A percentile compares a stretch with the other conserved stretches of the same genome.
These are phyloP conservation scores for Phylloscopus trochilus DNA, from an alignment of 2,113 vertebrate genomes.

Conservation along the genomic window DNA sequence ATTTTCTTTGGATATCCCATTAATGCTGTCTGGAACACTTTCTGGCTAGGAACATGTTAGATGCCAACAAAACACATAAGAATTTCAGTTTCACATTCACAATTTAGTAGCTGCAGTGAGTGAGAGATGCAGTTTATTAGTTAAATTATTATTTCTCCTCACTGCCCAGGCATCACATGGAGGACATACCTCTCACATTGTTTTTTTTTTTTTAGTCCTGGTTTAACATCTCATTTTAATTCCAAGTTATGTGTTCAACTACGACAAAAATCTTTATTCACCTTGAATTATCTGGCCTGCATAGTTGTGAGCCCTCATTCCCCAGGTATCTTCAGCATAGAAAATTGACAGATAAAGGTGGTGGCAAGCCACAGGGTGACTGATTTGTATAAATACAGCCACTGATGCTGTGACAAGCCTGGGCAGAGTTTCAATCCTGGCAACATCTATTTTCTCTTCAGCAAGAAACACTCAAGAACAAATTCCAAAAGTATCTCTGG, in stretches of 20 bases:
- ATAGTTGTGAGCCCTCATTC: background rate
- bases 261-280: background rate
- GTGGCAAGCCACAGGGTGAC: background rate
- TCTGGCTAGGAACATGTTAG: background rate
- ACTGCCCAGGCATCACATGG: background rate
- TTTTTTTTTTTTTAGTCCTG: background rate
- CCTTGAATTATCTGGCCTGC: background rate
- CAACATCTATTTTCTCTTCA: background rate
- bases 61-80: background rate
- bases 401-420: background rate
- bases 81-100: background rate
- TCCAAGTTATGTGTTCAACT: background rate
- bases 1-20: background rate
- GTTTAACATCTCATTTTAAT: background rate
- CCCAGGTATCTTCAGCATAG: background rate
- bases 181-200: background rate
- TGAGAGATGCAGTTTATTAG: background rate
- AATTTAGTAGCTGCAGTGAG: background rate
- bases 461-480: background rate
- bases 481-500: background rate
- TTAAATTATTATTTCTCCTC: background rate
- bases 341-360: background rate
- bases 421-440: background rate
- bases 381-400: background rate
- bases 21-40: background rate